phyloP scores from a whole-genome alignment of 2,888 invertebrate genomes.

The Heteromurus nitidus region DNA sequence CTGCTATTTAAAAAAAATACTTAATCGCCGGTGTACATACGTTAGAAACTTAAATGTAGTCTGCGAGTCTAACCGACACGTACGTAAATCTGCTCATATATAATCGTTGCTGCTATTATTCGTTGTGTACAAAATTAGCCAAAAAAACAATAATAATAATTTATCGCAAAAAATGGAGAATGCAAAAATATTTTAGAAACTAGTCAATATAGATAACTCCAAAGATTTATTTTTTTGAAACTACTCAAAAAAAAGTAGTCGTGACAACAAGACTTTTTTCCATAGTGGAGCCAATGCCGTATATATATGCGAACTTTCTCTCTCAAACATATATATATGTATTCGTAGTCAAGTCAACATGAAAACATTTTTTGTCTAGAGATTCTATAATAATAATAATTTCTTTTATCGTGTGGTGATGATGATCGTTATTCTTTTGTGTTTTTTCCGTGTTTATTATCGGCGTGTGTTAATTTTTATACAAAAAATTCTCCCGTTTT shows the following conservation, averaged over 20 bases:
- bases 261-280: conserved; percentile 23
- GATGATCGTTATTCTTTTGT: neutral
- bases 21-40: conserved; percentile 9
- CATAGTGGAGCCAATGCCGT: conserved; percentile 70
- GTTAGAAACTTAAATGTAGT: neutral
- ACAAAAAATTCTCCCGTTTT: neutral
- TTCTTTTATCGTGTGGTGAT: neutral
- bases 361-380: conserved; percentile 22
- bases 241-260: conserved; percentile 17
- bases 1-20: conserved; percentile 13
- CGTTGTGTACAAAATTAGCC: conserved; percentile 27
- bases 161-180: neutral
- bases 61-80: conserved; percentile 19
- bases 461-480: too few relatives aligned
- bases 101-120: conserved; percentile 16
- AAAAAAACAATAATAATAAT: neutral
- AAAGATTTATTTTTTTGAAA: neutral
- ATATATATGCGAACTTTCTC: too few relatives aligned
- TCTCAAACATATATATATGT: too few relatives aligned
- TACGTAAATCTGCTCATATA: neutral
- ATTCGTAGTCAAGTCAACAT: too few relatives aligned
- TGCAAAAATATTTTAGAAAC: neutral
- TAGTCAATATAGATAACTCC: neutral
- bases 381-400: neutral
- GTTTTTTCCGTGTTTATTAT: neutral